Evolutionary conservation across 1,140 invertebrate species (phyloP).

Genomic region (Drosophila busckii): DNA sequence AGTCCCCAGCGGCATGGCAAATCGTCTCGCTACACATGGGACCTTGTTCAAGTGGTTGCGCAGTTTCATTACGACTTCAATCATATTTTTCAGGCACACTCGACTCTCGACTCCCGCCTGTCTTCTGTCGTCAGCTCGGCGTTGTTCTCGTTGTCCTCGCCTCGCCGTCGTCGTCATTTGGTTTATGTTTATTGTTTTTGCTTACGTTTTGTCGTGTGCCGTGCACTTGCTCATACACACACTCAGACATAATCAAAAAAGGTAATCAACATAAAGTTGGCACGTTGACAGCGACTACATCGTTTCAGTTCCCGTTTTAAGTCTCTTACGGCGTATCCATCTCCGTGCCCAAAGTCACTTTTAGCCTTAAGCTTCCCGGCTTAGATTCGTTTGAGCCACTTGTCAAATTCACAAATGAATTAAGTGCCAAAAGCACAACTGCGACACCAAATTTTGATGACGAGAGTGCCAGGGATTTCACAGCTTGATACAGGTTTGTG

Average conservation of each 20-base stretch:
- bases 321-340: conserved; percentile 8
- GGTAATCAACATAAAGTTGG: conserved; percentile 76
- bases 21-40: conserved; percentile 61
- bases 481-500: background rate
- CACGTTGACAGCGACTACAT: conserved; percentile 57
- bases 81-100: conserved; percentile 64
- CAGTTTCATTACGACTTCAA: conserved; percentile 70
- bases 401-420: conserved; percentile 74
- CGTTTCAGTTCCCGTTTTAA: conserved; percentile 29
- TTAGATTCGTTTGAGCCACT: conserved; percentile 41
- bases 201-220: conserved; percentile 60
- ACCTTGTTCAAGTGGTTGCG: conserved; percentile 49
- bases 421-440: conserved; percentile 75
- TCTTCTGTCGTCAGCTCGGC: conserved; percentile 28
- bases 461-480: conserved; percentile 13
- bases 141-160: background rate
- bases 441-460: conserved; percentile 38
- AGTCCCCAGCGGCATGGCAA: conserved; percentile 53
- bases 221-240: conserved; percentile 35
- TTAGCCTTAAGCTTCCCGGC: conserved; percentile 19
- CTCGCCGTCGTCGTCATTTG: conserved; percentile 43
- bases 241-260: conserved; percentile 73
- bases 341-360: conserved; percentile 10
- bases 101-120: background rate
- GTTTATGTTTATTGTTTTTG: conserved; percentile 77